These are phyloP conservation scores for Noctilio leporinus DNA, from an alignment of 2,113 vertebrate genomes.

Conservation along the genomic window DNA sequence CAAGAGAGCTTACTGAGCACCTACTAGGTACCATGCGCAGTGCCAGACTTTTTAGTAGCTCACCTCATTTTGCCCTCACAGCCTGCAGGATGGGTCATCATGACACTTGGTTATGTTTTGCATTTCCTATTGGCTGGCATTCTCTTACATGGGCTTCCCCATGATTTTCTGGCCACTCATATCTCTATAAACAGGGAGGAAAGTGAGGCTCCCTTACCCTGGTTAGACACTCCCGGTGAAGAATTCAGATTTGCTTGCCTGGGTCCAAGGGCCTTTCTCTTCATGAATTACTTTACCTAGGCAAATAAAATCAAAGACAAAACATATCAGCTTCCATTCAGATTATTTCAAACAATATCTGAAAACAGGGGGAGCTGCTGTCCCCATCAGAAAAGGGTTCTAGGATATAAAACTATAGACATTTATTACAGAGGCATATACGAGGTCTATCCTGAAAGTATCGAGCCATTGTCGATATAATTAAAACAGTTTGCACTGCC, in stretches of 20 bases:
- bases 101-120: neutral
- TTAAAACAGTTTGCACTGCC: too few relatives aligned
- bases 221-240: neutral
- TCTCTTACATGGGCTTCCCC: neutral
- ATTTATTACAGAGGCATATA: neutral
- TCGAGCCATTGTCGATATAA: too few relatives aligned
- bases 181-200: neutral
- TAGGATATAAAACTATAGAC: neutral
- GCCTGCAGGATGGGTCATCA: neutral
- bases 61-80: neutral
- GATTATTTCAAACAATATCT: neutral
- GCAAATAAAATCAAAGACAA: neutral
- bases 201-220: neutral
- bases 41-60: neutral
- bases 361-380: neutral
- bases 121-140: neutral
- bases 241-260: neutral
- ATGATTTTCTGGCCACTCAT: neutral
- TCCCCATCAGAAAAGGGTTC: neutral
- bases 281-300: neutral
- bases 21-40: rapidly evolving
- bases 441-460: too few relatives aligned
- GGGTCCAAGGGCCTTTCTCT: neutral
- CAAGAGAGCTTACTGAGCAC: neutral
- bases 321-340: neutral